These are phyloP conservation scores for Heliconius congener DNA, from an alignment of 1,140 invertebrate genomes.

Conservation along the genomic window DNA sequence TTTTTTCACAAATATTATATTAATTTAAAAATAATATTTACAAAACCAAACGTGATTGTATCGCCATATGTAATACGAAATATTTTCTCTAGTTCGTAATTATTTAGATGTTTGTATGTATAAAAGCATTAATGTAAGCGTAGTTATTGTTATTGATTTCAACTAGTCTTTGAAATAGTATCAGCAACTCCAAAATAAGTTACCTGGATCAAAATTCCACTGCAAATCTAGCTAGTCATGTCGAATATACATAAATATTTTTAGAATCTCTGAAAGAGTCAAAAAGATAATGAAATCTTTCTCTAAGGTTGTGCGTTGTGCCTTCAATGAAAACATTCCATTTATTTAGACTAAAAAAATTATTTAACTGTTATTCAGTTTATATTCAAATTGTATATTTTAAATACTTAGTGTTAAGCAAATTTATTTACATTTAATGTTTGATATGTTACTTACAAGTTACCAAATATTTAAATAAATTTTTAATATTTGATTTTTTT, in stretches of 20 bases:
- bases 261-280: not conserved
- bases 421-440: conserved; percentile 6
- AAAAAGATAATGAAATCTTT: not conserved
- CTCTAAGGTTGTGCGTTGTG: conserved; percentile 27
- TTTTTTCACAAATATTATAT: too few species aligned
- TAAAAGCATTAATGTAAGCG: not conserved
- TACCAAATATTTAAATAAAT: conserved; percentile 31
- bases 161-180: conserved; percentile 1
- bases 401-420: conserved; percentile 1
- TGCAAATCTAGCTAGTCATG: not conserved
- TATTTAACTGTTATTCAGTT: conserved; percentile 1
- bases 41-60: too few species aligned
- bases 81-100: not conserved
- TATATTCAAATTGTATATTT: conserved; percentile 4
- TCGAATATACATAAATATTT: not conserved
- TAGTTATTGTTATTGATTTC: conserved; percentile 1
- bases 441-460: conserved; percentile 17
- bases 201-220: not conserved
- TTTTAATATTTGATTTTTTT: not conserved
- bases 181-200: not conserved
- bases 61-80: not conserved
- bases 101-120: not conserved
- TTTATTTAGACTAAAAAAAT: conserved; percentile 1
- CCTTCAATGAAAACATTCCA: conserved; percentile 35
- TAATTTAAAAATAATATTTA: not conserved